phyloP scores from a whole-genome alignment of 2,797 vertebrate genomes.

The Rhincodon typus region DNA sequence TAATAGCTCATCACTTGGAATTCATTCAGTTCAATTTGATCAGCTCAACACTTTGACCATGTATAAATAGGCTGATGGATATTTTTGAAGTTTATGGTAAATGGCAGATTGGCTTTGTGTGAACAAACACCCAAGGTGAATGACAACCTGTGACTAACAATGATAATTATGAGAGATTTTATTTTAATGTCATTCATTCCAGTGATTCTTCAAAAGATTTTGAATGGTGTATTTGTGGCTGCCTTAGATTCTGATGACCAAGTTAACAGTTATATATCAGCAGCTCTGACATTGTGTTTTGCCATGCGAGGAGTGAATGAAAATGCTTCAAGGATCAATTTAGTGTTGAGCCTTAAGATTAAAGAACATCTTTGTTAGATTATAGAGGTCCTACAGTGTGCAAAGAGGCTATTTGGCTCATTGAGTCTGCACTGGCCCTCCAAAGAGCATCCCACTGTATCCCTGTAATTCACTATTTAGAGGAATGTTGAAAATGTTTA shows the following conservation, averaged over 20 bases:
- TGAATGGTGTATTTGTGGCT: background rate
- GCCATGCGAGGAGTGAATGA: background rate
- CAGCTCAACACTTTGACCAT: background rate
- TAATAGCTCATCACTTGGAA: background rate
- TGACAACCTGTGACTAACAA: background rate
- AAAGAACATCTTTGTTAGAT: background rate
- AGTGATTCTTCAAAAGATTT: background rate
- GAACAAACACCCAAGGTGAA: background rate
- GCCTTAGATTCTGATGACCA: background rate
- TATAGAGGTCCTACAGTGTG: too few relatives aligned
- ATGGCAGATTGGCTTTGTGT: background rate
- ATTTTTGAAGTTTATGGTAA: background rate
- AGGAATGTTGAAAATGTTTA: background rate
- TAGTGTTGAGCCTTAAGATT: background rate
- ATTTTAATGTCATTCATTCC: background rate
- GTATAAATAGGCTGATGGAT: background rate
- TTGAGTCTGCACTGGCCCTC: too few relatives aligned
- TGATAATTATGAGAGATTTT: constrained; percentile 2
- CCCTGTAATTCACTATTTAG: background rate
- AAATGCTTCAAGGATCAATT: background rate
- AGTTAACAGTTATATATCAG: background rate
- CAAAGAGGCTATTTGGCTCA: too few relatives aligned
- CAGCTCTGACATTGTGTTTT: background rate
- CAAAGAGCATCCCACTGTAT: too few relatives aligned
- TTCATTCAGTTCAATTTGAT: background rate